These are phyloP conservation scores for Lepilemur septentrionalis DNA, from an alignment of 2,797 vertebrate species.

Conservation along the genomic window DNA sequence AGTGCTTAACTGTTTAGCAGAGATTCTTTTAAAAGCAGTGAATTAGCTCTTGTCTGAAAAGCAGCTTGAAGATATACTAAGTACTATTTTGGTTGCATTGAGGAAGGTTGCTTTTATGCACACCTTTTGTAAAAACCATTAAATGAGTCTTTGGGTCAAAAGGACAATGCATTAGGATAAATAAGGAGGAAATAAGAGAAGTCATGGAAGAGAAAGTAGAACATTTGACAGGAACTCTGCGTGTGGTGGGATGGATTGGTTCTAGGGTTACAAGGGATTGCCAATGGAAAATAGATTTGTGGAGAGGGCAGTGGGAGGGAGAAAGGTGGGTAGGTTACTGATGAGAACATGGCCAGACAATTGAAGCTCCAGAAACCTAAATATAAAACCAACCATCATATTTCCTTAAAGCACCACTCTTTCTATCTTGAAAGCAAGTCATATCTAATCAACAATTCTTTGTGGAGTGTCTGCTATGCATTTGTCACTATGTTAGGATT, in stretches of 20 bases:
- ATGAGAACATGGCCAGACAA: constrained; percentile 19
- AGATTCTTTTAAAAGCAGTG: constrained; percentile 37
- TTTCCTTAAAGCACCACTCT: constrained; percentile 5
- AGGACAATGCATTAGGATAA: constrained; percentile 61
- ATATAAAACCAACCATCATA: constrained; percentile 48
- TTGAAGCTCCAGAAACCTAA: constrained; percentile 46
- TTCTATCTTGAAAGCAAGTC: constrained; percentile 13
- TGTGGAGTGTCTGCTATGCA: not conserved
- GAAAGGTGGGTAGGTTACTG: constrained; percentile 38
- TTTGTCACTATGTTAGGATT: not conserved
- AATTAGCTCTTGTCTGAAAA: constrained; percentile 45
- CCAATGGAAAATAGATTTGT: constrained; percentile 66
- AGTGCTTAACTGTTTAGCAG: constrained; percentile 55
- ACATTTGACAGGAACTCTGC: constrained; percentile 47
- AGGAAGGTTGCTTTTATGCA: constrained; percentile 29
- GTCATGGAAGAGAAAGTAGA: not conserved
- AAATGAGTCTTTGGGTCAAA: constrained; percentile 55
- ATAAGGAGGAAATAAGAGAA: constrained; percentile 60
- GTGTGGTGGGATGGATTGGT: constrained; percentile 60
- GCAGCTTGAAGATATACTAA: constrained; percentile 29
- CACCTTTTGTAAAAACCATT: constrained; percentile 56
- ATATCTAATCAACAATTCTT: not conserved
- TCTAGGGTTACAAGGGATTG: constrained; percentile 51
- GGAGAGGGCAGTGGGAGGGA: not conserved
- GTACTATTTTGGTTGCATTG: constrained; percentile 8